Base-by-base conservation (phyloP, 1,140 invertebrate genomes). In the Hetaerina americana region DNA sequence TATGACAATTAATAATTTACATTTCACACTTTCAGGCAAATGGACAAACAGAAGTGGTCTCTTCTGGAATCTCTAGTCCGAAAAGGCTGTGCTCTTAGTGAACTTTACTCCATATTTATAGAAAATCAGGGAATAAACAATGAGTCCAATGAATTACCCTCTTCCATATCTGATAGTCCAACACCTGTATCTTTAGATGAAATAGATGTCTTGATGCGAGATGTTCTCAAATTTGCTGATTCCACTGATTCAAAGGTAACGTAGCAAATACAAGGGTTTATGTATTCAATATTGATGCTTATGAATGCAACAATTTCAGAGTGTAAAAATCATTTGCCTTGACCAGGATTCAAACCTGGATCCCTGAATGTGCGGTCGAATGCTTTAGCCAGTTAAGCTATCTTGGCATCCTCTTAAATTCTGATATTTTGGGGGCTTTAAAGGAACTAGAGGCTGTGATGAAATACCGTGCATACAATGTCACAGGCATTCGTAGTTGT, bases 11-110 rank as follows among this genome's bases (percentile, higher is more conserved):
- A 26, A 71, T 74, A 27, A 72, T 72, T 74, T 75, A 49, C 72
- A 70, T 67, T 76, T 28, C 74, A n/a, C n/a, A n/a, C 27, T 82
- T 82, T 69, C 77, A 91, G 90, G 70, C 84, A 86, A 73, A 93
- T 94, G 86, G 94, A 97, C 40, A 92, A 92, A 76, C 88, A 92
- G 77, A 92, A 90, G 78, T 85, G 80, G 66, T 87, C 85, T 72
- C 81, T 94, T 31, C 81, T 96, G 31, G 93, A 96, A 74, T 89
- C 91, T 22, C 79, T 94, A 24, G 85, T 87, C 40, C 88, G 89
- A 72, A 90, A 89, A 80, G 93, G 91, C 66, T 87, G 87, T 76
- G 90, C 89, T 66, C 76, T 92, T 40, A 88, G 87, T 74, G 87
- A 90, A 72, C 78, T 92, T 66, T 85, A 85, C 69, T 82, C 78